phyloP scores from a whole-genome alignment of 2,888 invertebrate genomes.

The Polylopha cassiicola region DNA sequence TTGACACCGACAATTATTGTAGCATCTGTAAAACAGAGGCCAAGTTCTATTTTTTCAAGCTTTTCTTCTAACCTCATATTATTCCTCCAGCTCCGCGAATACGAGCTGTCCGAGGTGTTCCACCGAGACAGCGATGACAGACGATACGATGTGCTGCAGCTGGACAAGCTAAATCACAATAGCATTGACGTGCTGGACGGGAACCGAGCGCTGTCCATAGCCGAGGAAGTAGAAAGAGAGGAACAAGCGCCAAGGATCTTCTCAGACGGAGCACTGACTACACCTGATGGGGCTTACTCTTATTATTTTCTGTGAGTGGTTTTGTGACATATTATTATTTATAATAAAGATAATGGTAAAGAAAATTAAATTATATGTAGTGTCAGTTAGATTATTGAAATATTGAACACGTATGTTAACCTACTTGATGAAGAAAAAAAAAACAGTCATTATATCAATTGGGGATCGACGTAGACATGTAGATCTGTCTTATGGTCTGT shows the following conservation, averaged over 20 bases:
- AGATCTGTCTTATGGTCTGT: too few species aligned
- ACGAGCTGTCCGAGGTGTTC: constrained; percentile 91
- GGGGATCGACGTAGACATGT: too few species aligned
- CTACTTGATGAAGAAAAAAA: too few species aligned
- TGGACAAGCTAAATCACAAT: constrained; percentile 77
- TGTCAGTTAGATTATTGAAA: too few species aligned
- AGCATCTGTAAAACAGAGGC: too few species aligned
- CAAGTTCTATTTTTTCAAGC: not conserved
- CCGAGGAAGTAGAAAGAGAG: constrained; percentile 87
- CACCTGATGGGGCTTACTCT: constrained; percentile 63
- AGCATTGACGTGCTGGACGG: constrained; percentile 80
- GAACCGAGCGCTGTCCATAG: constrained; percentile 84
- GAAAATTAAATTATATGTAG: too few species aligned
- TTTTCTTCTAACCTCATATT: not conserved
- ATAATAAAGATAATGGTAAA: too few species aligned
- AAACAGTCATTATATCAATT: too few species aligned
- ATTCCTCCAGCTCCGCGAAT: constrained; percentile 84
- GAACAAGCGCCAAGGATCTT: constrained; percentile 79
- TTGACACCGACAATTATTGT: too few species aligned
- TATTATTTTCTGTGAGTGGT: constrained; percentile 67
- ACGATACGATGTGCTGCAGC: constrained; percentile 83
- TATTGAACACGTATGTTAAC: too few species aligned
- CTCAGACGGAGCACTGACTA: constrained; percentile 66
- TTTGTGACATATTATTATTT: not conserved
- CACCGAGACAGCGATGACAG: constrained; percentile 88